Conservation (phyloP, 92 coral and sea anemone genomes). For the Anthopleura xanthogrammica region DNA sequence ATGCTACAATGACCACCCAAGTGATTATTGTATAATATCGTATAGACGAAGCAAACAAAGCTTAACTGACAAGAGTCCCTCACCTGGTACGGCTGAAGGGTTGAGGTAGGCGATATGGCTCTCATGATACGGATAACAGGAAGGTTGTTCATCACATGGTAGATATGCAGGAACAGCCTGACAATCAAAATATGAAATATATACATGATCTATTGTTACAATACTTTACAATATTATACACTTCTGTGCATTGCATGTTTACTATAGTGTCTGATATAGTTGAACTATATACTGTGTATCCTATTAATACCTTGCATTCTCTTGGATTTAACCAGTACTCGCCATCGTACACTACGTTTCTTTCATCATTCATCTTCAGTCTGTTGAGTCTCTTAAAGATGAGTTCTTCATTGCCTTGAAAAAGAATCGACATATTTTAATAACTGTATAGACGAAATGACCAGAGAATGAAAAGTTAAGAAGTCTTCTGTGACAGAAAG, state of each 20-base stretch:
- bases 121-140: slow-evolving; percentile 23
- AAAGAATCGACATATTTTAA: too few relatives aligned
- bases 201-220: not conserved
- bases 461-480: too few relatives aligned
- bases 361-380: slow-evolving; percentile 23
- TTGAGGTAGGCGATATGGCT: slow-evolving; percentile 11
- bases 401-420: slow-evolving; percentile 19
- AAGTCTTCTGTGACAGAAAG: too few relatives aligned
- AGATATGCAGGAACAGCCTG: not conserved
- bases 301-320: slow-evolving; percentile 21
- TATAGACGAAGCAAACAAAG: too few relatives aligned
- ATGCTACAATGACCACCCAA: too few relatives aligned
- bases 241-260: not conserved
- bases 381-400: slow-evolving; percentile 23
- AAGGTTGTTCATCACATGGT: slow-evolving; percentile 22
- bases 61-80: not conserved
- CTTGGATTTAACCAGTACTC: slow-evolving; percentile 33
- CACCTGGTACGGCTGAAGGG: not conserved
- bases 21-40: too few relatives aligned
- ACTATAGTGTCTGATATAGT: not conserved
- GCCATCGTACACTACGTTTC: slow-evolving; percentile 31
- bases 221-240: too few relatives aligned
- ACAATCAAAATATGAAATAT: not conserved
- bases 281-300: too few relatives aligned
- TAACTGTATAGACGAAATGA: too few relatives aligned